Evolutionary conservation across 2,888 invertebrate genomes (phyloP).

Genomic region (Hydroisotoma schaefferi): DNA sequence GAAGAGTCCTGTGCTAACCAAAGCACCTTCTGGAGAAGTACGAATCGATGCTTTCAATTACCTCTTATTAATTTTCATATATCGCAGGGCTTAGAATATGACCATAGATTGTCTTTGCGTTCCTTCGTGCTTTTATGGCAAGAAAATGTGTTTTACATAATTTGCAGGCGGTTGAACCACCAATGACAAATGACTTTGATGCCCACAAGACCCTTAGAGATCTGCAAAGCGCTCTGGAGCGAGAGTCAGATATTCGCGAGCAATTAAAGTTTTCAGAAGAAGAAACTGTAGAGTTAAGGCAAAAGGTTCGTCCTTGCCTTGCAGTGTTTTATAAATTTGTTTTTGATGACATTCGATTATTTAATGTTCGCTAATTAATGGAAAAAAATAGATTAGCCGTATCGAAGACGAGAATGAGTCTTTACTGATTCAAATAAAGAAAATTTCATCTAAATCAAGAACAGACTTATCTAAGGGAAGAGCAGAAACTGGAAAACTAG

Average conservation of each 20-base stretch:
- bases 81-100: no score
- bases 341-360: constrained; percentile 45
- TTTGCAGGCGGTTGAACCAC: constrained; percentile 36
- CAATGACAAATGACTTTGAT: constrained; percentile 52
- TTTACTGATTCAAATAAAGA: constrained; percentile 89
- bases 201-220: constrained; percentile 77
- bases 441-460: constrained; percentile 85
- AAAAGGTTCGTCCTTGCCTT: constrained; percentile 30
- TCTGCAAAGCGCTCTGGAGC: constrained; percentile 83
- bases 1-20: constrained; percentile 45
- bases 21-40: constrained; percentile 48
- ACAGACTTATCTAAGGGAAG: constrained; percentile 50
- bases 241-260: constrained; percentile 89
- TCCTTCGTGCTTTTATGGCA: neutral
- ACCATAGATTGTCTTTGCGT: no score
- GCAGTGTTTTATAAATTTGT: neutral
- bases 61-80: no score
- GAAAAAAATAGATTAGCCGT: constrained; percentile 83
- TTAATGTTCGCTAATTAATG: constrained; percentile 55
- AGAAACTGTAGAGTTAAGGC: constrained; percentile 61
- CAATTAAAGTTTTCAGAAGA: constrained; percentile 90
- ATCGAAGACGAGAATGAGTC: constrained; percentile 97
- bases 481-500: constrained; percentile 42
- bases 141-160: neutral
- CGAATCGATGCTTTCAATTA: no score